phyloP scores from a whole-genome alignment of 2,797 vertebrate species.

The Thunnus albacares region DNA sequence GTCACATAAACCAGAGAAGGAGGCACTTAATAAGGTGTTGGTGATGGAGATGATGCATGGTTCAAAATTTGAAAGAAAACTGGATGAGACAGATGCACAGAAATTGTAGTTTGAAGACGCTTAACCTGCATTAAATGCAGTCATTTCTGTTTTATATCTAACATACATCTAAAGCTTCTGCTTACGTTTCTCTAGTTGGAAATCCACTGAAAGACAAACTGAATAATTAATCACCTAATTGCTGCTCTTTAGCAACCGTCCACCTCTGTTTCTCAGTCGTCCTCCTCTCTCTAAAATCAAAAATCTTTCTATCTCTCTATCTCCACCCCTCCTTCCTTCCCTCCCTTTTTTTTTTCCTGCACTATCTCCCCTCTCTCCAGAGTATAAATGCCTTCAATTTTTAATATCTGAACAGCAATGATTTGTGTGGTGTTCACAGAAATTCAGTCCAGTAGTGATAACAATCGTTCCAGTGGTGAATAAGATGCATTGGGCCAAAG shows the following conservation, averaged over 20 bases:
- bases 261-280: slow-evolving; percentile 59
- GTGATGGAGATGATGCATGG: slow-evolving; percentile 46
- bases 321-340: slow-evolving; percentile 48
- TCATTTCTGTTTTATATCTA: slow-evolving; percentile 51
- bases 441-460: slow-evolving; percentile 73
- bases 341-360: slow-evolving; percentile 18
- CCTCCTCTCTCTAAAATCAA: slow-evolving; percentile 72
- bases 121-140: slow-evolving; percentile 64
- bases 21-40: slow-evolving; percentile 80
- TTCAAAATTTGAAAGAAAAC: slow-evolving; percentile 56
- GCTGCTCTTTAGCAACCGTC: slow-evolving; percentile 83
- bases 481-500: slow-evolving; percentile 54
- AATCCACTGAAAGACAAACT: slow-evolving; percentile 71
- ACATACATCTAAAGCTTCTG: slow-evolving; percentile 54
- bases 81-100: slow-evolving; percentile 21
- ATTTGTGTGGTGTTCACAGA: slow-evolving; percentile 63
- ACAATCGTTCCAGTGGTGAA: slow-evolving; percentile 78
- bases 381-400: slow-evolving; percentile 83
- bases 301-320: slow-evolving; percentile 65
- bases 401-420: slow-evolving; percentile 76
- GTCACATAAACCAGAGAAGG: slow-evolving; percentile 64
- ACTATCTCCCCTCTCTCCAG: slow-evolving; percentile 70
- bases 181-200: slow-evolving; percentile 72
- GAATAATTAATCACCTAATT: slow-evolving; percentile 87
- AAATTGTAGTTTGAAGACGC: slow-evolving; percentile 43